phyloP scores from a whole-genome alignment of 1,140 invertebrate species.

The Forficula auricularia region DNA sequence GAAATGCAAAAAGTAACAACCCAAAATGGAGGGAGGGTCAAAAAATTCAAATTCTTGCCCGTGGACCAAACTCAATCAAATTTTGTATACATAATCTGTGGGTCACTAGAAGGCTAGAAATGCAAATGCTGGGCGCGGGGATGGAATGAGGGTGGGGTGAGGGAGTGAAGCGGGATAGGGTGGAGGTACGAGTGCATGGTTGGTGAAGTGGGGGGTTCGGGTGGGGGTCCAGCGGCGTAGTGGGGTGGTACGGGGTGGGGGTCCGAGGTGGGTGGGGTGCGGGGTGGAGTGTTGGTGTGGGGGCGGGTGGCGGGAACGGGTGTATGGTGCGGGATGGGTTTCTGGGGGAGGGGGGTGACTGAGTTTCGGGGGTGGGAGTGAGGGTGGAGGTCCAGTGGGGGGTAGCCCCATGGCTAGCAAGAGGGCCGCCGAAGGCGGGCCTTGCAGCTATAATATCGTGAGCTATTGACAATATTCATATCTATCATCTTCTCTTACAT shows the following conservation, averaged over 20 bases:
- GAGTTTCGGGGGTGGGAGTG: slow-evolving; percentile 28
- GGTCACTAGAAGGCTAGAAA: too few relatives aligned
- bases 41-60: too few relatives aligned
- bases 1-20: too few relatives aligned
- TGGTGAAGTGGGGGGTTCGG: slow-evolving; percentile 27
- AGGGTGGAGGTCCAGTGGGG: slow-evolving; percentile 28
- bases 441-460: too few relatives aligned
- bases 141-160: slow-evolving; percentile 10
- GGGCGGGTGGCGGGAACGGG: slow-evolving; percentile 9
- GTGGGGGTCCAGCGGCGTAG: slow-evolving; percentile 12
- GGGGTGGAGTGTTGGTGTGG: slow-evolving; percentile 9
- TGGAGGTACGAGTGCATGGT: slow-evolving; percentile 21
- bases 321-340: slow-evolving; percentile 9
- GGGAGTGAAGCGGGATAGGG: too few relatives aligned
- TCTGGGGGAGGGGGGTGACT: slow-evolving; percentile 13
- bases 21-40: too few relatives aligned
- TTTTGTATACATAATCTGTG: too few relatives aligned
- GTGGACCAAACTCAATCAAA: too few relatives aligned
- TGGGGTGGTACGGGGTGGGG: slow-evolving; percentile 26
- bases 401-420: too few relatives aligned
- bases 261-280: slow-evolving; percentile 26
- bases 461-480: too few relatives aligned
- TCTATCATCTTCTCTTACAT: too few relatives aligned
- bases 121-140: slow-evolving; percentile 12
- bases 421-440: too few relatives aligned